Percentiles rank a stretch among this genome's conserved stretches.
Conservation (phyloP, 2,888 invertebrate species). For the Agrilus mali region DNA sequence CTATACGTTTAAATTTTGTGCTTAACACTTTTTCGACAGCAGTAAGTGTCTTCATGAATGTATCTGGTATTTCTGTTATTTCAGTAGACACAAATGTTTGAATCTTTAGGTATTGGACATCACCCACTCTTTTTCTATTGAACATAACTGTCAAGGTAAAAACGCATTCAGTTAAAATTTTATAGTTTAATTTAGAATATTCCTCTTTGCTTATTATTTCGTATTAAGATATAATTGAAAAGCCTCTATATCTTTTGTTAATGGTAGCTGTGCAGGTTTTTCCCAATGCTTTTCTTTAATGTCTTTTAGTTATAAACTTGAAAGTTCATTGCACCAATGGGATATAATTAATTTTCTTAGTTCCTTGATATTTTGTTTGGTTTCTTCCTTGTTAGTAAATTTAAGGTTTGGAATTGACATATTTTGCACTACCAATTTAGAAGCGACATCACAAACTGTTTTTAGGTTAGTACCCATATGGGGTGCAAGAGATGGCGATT, state of each 20-base stretch:
- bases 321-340: conserved; percentile 18
- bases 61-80: no score
- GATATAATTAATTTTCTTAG: conserved; percentile 9
- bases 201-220: conserved; percentile 8
- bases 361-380: conserved; percentile 6
- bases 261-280: conserved; percentile 13
- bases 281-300: conserved; percentile 15
- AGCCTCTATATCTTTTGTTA: conserved; percentile 12
- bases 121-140: no score
- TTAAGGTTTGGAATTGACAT: no score
- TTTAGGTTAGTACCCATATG: no score
- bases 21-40: no score
- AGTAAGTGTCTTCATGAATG: no score
- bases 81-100: no score
- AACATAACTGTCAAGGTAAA: conserved; percentile 7
- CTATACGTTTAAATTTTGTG: no score
- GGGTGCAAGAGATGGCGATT: no score
- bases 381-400: conserved; percentile 3
- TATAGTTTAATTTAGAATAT: conserved; percentile 6
- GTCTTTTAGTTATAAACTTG: conserved; percentile 16
- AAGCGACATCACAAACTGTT: no score
- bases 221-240: conserved; percentile 12
- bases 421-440: no score
- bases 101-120: no score
- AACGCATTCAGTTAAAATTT: conserved; percentile 13